phyloP scores from a whole-genome alignment of 2,797 vertebrate genomes.

The Dicrostonyx torquatus region DNA sequence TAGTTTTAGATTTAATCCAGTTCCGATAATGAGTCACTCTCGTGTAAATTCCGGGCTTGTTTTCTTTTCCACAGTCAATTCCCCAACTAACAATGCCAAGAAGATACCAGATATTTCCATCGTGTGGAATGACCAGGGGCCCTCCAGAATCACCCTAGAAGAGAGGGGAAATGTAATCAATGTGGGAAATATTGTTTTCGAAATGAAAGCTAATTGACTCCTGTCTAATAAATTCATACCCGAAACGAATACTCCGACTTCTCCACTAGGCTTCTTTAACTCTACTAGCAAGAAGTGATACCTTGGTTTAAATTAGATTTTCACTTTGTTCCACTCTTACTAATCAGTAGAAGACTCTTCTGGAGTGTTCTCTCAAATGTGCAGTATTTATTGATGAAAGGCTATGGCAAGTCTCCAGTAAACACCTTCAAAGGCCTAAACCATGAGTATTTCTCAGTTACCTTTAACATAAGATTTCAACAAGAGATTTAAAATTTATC shows the following conservation, averaged over 20 bases:
- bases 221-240: neutral
- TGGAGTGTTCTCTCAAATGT: neutral
- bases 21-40: conserved; percentile 86
- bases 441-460: neutral
- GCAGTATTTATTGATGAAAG: neutral
- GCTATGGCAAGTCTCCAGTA: neutral
- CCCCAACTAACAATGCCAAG: conserved; percentile 89
- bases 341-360: neutral
- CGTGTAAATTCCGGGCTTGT: conserved; percentile 88
- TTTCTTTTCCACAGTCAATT: conserved; percentile 87
- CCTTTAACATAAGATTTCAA: neutral
- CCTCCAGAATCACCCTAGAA: conserved; percentile 88
- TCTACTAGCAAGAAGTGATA: neutral
- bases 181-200: neutral
- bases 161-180: conserved; percentile 12
- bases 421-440: neutral
- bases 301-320: conserved; percentile 15
- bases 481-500: neutral
- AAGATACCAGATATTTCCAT: conserved; percentile 86
- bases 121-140: conserved; percentile 83
- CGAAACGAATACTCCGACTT: neutral
- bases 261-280: neutral
- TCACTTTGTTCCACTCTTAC: neutral
- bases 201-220: neutral
- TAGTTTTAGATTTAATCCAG: conserved; percentile 87